Conservation (phyloP, 2,888 invertebrate genomes). For the Arctia plantaginis region DNA sequence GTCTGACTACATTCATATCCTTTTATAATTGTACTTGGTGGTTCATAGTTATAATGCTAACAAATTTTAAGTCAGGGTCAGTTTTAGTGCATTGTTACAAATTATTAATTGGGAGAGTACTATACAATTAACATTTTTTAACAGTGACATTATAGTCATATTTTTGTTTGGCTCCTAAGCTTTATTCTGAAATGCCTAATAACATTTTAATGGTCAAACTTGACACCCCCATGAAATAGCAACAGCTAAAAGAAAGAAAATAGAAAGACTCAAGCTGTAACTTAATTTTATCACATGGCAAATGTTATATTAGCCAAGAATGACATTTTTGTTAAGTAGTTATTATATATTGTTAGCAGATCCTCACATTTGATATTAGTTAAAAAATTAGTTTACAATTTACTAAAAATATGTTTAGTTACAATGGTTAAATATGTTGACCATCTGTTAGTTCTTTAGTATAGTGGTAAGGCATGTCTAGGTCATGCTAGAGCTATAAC, state of each 20-base stretch:
- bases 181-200: not conserved
- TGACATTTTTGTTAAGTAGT: not conserved
- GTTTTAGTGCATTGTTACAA: not conserved
- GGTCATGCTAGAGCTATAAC: conserved; percentile 77
- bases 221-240: not conserved
- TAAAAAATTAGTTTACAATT: conserved; percentile 34
- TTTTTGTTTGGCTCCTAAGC: not conserved
- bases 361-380: conserved; percentile 29
- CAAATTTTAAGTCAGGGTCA: too few relatives aligned
- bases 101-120: not conserved
- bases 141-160: not conserved
- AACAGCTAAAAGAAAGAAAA: not conserved
- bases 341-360: conserved; percentile 40
- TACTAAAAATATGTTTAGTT: conserved; percentile 25
- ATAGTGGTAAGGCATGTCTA: conserved; percentile 66
- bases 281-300: not conserved
- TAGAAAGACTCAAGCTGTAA: not conserved
- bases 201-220: not conserved
- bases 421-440: conserved; percentile 41
- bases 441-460: conserved; percentile 72
- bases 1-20: too few relatives aligned
- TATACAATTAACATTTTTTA: not conserved
- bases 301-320: conserved; percentile 1
- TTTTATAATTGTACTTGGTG: too few relatives aligned
- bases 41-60: too few relatives aligned